phyloP scores from a whole-genome alignment of 2,797 vertebrate species.

The Dryobates pubescens region DNA sequence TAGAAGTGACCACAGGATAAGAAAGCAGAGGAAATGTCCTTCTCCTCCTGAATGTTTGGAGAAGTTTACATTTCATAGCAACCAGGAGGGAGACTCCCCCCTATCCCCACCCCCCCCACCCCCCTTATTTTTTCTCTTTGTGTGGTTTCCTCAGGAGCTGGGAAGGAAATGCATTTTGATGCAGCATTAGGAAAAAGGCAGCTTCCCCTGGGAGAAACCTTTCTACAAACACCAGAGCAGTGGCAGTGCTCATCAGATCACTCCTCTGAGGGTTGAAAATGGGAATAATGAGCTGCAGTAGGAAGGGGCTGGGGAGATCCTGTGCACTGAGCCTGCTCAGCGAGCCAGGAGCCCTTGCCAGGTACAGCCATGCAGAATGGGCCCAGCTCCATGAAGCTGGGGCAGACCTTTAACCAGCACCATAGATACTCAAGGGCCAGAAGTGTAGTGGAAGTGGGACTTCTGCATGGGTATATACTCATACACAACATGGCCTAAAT shows the following conservation, averaged over 20 bases:
- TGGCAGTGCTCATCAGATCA: slow-evolving; percentile 3
- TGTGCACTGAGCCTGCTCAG: accelerated
- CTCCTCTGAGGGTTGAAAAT: background rate
- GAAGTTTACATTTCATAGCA: background rate
- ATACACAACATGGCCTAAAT: background rate
- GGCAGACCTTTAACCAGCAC: background rate
- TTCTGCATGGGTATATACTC: accelerated
- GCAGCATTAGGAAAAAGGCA: slow-evolving; percentile 17
- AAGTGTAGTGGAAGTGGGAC: accelerated
- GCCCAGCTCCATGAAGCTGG: background rate
- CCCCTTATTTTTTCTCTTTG: background rate
- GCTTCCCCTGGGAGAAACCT: slow-evolving; percentile 25
- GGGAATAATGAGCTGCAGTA: background rate
- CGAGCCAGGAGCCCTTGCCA: accelerated
- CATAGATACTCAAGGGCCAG: background rate
- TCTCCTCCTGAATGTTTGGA: accelerated
- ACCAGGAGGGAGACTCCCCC: background rate
- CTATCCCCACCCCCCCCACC: accelerated
- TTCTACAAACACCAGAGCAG: background rate
- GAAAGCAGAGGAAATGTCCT: background rate
- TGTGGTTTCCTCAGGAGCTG: background rate
- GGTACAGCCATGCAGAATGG: accelerated
- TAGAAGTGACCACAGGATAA: background rate
- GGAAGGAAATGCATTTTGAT: slow-evolving; percentile 30
- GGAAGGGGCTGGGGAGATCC: background rate